These are phyloP conservation scores for Varanus komodoensis DNA, from an alignment of 2,113 vertebrate species.

Conservation along the genomic window DNA sequence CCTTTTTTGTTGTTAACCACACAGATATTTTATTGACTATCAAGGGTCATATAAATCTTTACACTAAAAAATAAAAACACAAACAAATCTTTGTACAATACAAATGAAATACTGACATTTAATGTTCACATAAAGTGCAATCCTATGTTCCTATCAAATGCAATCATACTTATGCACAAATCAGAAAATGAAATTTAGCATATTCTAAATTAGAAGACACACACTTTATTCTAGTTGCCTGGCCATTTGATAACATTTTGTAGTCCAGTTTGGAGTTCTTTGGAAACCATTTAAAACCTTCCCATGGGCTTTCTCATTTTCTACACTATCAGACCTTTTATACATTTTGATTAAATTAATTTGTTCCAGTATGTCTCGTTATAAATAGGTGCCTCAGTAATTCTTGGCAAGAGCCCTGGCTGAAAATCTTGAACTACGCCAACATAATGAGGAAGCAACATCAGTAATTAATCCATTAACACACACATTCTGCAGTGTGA, in stretches of 20 bases:
- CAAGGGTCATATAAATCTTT: too few species aligned
- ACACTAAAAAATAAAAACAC: too few species aligned
- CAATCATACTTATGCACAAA: background rate
- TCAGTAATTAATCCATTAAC: background rate
- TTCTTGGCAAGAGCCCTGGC: background rate
- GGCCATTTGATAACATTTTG: background rate
- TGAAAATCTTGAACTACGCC: background rate
- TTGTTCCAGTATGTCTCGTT: background rate
- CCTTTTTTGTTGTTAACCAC: too few species aligned
- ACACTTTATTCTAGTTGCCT: background rate
- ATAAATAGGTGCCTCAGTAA: background rate
- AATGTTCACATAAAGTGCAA: background rate
- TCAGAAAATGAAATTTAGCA: background rate
- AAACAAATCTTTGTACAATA: background rate
- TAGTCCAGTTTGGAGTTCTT: background rate
- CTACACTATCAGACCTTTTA: background rate
- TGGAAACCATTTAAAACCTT: background rate
- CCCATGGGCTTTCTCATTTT: background rate
- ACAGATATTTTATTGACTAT: too few species aligned
- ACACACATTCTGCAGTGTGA: background rate
- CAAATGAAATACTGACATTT: background rate
- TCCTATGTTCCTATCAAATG: too few species aligned
- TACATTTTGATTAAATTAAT: background rate
- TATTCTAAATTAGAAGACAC: background rate
- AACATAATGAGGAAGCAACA: background rate